Evolutionary conservation across 2,888 invertebrate genomes (phyloP).

Genomic region (Zygaena filipendulae): DNA sequence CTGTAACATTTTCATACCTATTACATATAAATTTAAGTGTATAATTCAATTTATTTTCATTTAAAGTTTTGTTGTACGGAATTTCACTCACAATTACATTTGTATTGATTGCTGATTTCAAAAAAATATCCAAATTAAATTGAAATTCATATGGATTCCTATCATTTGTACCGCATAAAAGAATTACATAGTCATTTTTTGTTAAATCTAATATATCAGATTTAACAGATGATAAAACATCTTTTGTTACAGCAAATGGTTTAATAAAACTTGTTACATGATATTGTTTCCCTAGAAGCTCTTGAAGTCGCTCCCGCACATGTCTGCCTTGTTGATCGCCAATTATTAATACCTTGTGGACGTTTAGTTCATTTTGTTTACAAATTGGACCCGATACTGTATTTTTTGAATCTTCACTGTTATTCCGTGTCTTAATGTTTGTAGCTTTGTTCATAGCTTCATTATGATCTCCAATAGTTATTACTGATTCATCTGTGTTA

Average conservation of each 20-base stretch:
- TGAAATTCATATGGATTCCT: not conserved
- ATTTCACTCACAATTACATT: not conserved
- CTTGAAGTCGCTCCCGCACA: too few species aligned
- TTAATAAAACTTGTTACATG: slow-evolving; percentile 2
- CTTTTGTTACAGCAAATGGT: not conserved
- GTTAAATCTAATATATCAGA: not conserved
- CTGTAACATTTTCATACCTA: not conserved
- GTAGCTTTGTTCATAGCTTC: too few species aligned
- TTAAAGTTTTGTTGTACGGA: not conserved
- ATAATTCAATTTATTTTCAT: not conserved
- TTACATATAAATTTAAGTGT: not conserved
- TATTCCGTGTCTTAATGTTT: too few species aligned
- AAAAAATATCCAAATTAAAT: not conserved
- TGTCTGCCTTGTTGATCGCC: too few species aligned
- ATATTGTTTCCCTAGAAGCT: too few species aligned
- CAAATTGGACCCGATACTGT: too few species aligned
- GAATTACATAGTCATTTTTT: not conserved
- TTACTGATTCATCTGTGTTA: too few species aligned
- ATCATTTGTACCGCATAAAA: not conserved
- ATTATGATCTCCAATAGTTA: too few species aligned
- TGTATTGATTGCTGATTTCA: not conserved
- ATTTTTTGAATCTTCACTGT: too few species aligned
- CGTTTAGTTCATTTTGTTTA: too few species aligned
- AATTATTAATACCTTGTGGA: too few species aligned
- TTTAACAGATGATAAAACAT: not conserved